Evolutionary conservation across 1,140 invertebrate species (phyloP), one percentile per base, ranked within the genome.

Genomic region (Aphelenchoides avenae): DNA sequence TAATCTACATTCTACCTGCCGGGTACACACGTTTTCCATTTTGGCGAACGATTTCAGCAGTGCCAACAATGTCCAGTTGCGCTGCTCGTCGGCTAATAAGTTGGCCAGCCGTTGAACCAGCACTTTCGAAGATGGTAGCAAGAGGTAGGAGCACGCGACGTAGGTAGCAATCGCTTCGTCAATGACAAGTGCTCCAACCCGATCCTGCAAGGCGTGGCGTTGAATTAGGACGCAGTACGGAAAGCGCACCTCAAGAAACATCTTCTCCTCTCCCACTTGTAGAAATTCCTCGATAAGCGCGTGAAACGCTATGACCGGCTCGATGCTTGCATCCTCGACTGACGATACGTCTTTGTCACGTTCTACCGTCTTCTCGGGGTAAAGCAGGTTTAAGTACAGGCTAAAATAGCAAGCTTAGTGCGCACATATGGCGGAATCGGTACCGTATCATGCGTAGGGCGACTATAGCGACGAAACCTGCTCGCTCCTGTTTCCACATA

Each of bases 391-490:
- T 13, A 63, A 6, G 36, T 69, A 62, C 41, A 71, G 43, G 46
- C 63, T 51, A 50, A 55, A 20, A n/a, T n/a, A 36, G 34, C 18
- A 13, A 36, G 34, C 13, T 13, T 36, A 36, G 13, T 36, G 7
- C 7, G 26, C 3, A 22, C 27, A 41, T 41, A 4, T 41, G 22
- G 41, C 9, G 27, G 34, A n/a, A n/a, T n/a, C n/a, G 26, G 7
- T 50, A 65, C 62, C 59, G 29, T 3, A 67, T 64, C 15, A 67
- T 52, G 18, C 68, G 29, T n/a, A 67, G 26, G 6, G 68, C 27
- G 18, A 67, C 29, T n/a, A 75, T 41, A 11, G 60, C 61, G 18
- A 72, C 43, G 15, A 68, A 61, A 1, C 57, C 63, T 9, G 55
- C 53, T 46, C 68, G 44, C 34, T 72, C 70, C 37, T 63, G 61